Percentiles rank a stretch among this genome's conserved stretches.
Evolutionary conservation across 2,888 invertebrate genomes (phyloP).

Genomic region (Pandemis cinnamomeana): DNA sequence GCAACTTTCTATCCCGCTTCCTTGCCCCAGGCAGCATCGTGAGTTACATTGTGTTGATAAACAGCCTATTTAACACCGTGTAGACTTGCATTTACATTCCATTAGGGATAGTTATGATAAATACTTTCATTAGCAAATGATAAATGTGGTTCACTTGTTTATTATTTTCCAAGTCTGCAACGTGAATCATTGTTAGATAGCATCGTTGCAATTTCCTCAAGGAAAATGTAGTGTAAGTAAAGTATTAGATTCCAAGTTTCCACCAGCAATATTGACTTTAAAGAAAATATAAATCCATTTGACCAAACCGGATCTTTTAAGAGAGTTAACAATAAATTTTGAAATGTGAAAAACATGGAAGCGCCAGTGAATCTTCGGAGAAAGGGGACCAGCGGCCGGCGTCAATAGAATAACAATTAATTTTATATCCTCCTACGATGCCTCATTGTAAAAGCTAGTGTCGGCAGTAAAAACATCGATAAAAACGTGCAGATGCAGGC

Average conservation of each 20-base stretch:
- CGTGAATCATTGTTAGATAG: conserved; percentile 2
- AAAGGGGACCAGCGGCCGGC: conserved; percentile 66
- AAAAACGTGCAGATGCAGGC: neutral
- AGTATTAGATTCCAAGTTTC: neutral
- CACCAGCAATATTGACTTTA: neutral
- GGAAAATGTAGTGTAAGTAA: neutral
- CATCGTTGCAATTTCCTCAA: neutral
- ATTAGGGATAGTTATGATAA: conserved; percentile 40
- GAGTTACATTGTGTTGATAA: conserved; percentile 39
- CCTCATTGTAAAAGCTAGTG: conserved; percentile 50
- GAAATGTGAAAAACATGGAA: conserved; percentile 42
- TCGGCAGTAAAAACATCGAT: conserved; percentile 46
- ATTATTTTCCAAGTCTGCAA: conserved; percentile 4
- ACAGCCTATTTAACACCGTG: conserved; percentile 41
- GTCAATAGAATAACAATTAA: conserved; percentile 70
- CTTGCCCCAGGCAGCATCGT: conserved; percentile 38
- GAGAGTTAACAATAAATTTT: conserved; percentile 22
- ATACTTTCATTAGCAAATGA: conserved; percentile 39
- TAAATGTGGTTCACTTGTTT: conserved; percentile 32
- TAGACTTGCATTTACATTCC: conserved; percentile 39
- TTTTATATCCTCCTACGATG: conserved; percentile 66
- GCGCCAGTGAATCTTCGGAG: conserved; percentile 61
- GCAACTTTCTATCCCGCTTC: conserved; percentile 43
- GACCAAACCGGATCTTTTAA: conserved; percentile 26
- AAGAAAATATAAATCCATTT: neutral